phyloP scores from a whole-genome alignment of 1,140 invertebrate species.

The Zaprionus lachaisei region DNA sequence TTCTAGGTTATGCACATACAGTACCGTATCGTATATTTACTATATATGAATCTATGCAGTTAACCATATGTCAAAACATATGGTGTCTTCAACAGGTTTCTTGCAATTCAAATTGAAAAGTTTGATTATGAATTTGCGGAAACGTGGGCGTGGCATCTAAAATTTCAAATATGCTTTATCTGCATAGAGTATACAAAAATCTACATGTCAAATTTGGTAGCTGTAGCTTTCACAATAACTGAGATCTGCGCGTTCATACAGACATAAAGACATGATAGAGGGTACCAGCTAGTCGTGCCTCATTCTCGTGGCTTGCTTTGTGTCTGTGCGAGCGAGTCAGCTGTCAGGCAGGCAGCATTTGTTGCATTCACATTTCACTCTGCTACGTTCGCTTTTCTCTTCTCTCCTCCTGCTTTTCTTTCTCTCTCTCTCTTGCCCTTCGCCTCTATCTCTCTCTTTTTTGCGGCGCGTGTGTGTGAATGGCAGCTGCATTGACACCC shows the following conservation, averaged over 20 bases:
- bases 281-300: not conserved
- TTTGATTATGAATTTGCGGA: not conserved
- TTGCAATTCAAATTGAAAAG: not conserved
- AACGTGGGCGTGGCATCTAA: not conserved
- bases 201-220: not conserved
- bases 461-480: not conserved
- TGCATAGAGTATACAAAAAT: not conserved
- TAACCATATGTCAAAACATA: too few species aligned
- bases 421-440: too few species aligned
- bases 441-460: too few species aligned
- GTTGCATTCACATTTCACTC: constrained; percentile 28
- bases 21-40: too few species aligned
- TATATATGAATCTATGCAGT: too few species aligned
- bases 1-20: too few species aligned
- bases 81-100: not conserved
- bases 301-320: not conserved
- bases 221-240: not conserved
- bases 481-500: constrained; percentile 10
- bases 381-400: not conserved
- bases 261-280: not conserved
- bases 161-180: not conserved
- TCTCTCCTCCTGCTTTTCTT: not conserved
- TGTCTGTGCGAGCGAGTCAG: constrained; percentile 19
- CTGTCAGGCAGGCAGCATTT: constrained; percentile 5
- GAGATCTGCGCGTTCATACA: not conserved